These are phyloP conservation scores for Grapholita molesta DNA, from an alignment of 1,140 invertebrate species.

Conservation along the genomic window DNA sequence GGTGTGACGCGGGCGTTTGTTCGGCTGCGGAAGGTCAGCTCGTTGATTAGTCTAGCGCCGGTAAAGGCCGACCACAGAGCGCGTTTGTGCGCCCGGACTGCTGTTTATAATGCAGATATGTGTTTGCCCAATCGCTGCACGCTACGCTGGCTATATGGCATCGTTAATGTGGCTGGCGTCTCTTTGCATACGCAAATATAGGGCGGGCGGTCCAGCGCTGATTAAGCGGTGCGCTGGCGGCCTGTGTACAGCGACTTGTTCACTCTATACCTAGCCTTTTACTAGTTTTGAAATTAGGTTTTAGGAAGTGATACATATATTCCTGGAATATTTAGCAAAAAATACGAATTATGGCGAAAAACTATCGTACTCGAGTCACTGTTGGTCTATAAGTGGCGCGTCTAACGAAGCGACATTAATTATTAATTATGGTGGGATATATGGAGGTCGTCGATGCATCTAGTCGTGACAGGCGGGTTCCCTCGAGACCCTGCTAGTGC, in stretches of 20 bases:
- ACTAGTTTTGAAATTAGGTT: not conserved
- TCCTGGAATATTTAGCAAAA: not conserved
- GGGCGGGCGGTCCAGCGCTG: constrained; percentile 68
- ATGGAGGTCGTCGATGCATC: not conserved
- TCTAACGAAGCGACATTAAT: not conserved
- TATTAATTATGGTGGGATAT: constrained; percentile 3
- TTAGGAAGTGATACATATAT: not conserved
- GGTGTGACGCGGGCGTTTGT: constrained; percentile 55
- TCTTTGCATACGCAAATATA: constrained; percentile 79
- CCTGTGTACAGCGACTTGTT: constrained; percentile 34
- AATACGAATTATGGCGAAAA: too few species aligned
- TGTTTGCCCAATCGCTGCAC: constrained; percentile 76
- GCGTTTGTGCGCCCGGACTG: constrained; percentile 73
- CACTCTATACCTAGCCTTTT: not conserved
- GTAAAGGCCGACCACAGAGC: constrained; percentile 75
- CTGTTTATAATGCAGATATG: constrained; percentile 80
- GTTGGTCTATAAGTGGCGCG: not conserved
- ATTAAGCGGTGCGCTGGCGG: constrained; percentile 70
- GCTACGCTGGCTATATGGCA: constrained; percentile 77
- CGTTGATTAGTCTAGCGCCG: constrained; percentile 74
- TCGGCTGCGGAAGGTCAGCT: constrained; percentile 68
- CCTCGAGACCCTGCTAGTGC: not conserved
- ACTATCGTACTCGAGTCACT: not conserved
- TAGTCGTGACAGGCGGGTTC: not conserved
- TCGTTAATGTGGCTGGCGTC: constrained; percentile 75